A percentile compares a stretch with the other conserved stretches of the same genome.
phyloP scores from a whole-genome alignment of 1,140 invertebrate species.

The Brachionus sp. region DNA sequence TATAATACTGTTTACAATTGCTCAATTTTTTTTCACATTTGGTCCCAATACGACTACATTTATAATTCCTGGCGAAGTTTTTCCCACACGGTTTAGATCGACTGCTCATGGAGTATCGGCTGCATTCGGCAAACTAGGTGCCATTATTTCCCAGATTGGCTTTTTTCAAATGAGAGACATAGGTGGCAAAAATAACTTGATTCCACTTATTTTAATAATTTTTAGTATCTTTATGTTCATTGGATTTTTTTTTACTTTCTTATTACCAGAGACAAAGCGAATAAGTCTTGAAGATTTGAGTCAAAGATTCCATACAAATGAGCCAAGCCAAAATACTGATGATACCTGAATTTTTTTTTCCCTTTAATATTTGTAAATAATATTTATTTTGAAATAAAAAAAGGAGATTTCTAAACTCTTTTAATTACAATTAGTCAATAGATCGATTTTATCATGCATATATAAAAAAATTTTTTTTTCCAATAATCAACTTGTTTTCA shows the following conservation, averaged over 20 bases:
- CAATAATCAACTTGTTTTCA: no score
- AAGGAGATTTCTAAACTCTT: not conserved
- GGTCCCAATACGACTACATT: slow-evolving; percentile 44
- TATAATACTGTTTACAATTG: slow-evolving; percentile 5
- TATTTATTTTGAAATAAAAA: not conserved
- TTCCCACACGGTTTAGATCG: slow-evolving; percentile 37
- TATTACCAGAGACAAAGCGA: slow-evolving; percentile 40
- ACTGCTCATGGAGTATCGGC: slow-evolving; percentile 44
- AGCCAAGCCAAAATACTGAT: not conserved
- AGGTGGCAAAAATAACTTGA: slow-evolving; percentile 11
- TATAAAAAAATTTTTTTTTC: no score
- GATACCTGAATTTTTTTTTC: not conserved
- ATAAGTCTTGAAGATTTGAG: slow-evolving; percentile 24
- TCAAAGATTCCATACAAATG: not conserved
- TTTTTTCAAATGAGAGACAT: slow-evolving; percentile 44
- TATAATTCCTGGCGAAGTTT: slow-evolving; percentile 39
- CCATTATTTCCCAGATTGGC: slow-evolving; percentile 40
- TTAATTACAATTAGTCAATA: no score
- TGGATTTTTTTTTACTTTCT: slow-evolving; percentile 36
- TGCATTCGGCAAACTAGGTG: slow-evolving; percentile 35
- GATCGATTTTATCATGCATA: no score
- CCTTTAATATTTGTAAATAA: not conserved
- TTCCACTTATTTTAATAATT: slow-evolving; percentile 22
- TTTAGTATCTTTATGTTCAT: slow-evolving; percentile 32
- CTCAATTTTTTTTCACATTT: slow-evolving; percentile 41